Base-by-base conservation (phyloP, 2,797 vertebrate genomes). In the Gila robusta region DNA sequence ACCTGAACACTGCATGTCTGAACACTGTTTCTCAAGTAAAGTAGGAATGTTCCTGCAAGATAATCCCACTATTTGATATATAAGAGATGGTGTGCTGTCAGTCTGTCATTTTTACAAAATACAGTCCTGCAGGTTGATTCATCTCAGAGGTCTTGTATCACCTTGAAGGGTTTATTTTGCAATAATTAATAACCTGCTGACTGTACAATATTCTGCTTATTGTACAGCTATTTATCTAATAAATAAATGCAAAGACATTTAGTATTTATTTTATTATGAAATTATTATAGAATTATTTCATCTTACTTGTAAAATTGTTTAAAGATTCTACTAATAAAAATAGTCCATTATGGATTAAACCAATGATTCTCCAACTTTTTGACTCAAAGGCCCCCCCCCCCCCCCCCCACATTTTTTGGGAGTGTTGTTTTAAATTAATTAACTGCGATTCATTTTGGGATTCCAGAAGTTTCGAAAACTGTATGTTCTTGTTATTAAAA, bases 1-100 rank as follows among this genome's bases (percentile, higher is more conserved):
- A 26, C 41, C n/a, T 90, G 56, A 26, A 67, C 64, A 23, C n/a
- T 74, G n/a, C 89, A 39, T 89, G 90, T 84, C 81, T 86, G 62
- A 90, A 87, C 90, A 89, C 77, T 52, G 77, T 66, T 79, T 76
- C 69, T 62, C 16, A 35, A 41, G 23, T 74, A 17, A 56, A 83
- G 5, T 70, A 32, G 62, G 76, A 67, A 85, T 69, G 37, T 39
- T 66, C 26, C 12, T 69, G 21, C 52, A 79, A 72, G 14, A 69
- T 28, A 44, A 62, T 59, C 37, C 41, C 23, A 44, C 23, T 66
- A 52, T 74, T 11, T 28, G 16, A 76, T 52, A 39, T 26, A 41
- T 44, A 59, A 39, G 32, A 54, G 23, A 39, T 59, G 16, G 32
- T 26, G 74, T 23, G 73, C 73, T 7, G 47, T 10, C 47, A 56